Conservation (phyloP, 2,113 vertebrate species). For the Gulo gulo region DNA sequence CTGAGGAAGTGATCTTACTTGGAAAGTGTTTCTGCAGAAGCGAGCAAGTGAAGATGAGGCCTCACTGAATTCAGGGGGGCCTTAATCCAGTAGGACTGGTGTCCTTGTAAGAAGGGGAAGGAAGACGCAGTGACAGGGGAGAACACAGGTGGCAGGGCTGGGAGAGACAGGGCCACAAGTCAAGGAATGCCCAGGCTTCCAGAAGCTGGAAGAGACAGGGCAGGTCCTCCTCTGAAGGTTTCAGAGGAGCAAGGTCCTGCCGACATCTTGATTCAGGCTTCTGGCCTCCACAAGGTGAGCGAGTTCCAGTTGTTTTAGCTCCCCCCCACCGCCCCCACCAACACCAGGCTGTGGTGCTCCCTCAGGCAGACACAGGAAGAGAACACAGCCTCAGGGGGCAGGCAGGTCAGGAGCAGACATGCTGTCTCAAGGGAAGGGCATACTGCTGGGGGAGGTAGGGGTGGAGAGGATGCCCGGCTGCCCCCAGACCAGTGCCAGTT, state of each 20-base stretch:
- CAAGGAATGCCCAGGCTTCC: accelerated
- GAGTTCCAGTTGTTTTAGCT: neutral
- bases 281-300: neutral
- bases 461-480: accelerated
- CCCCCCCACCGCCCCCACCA: no score
- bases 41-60: neutral
- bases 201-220: neutral
- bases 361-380: neutral
- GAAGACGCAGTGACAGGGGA: neutral
- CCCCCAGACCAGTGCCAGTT: neutral
- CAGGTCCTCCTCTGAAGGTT: accelerated
- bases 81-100: neutral
- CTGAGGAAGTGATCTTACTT: neutral
- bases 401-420: neutral
- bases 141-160: neutral
- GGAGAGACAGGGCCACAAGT: accelerated
- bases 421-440: accelerated
- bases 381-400: no score
- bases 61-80: neutral
- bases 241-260: neutral
- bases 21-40: neutral
- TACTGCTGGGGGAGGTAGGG: accelerated
- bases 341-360: accelerated
- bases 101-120: no score
- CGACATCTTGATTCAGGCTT: accelerated